Evolutionary conservation across 2,888 invertebrate species (phyloP).

Genomic region (Atethmia centrago): DNA sequence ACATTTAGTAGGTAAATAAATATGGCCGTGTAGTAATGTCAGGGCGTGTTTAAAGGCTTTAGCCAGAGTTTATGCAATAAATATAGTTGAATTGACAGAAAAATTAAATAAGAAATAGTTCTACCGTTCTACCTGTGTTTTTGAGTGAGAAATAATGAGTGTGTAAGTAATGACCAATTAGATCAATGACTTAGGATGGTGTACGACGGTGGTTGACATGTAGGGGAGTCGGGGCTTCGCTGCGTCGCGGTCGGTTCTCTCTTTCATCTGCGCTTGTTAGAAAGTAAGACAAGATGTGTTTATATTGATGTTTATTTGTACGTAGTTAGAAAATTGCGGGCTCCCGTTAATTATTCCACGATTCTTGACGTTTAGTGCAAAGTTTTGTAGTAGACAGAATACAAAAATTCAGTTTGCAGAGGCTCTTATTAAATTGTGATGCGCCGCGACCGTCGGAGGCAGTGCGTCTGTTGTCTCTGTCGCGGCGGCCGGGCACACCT

Average conservation of each 20-base stretch:
- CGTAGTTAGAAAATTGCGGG: slow-evolving; percentile 64
- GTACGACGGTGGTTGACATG: slow-evolving; percentile 79
- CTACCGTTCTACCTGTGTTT: slow-evolving; percentile 46
- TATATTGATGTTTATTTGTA: slow-evolving; percentile 75
- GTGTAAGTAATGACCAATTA: slow-evolving; percentile 76
- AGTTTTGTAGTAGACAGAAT: slow-evolving; percentile 53
- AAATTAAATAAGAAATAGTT: slow-evolving; percentile 20
- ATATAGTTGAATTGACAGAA: slow-evolving; percentile 39
- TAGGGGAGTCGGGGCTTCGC: slow-evolving; percentile 77
- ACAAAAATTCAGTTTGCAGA: slow-evolving; percentile 78
- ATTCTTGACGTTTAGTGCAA: slow-evolving; percentile 54
- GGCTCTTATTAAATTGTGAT: slow-evolving; percentile 78
- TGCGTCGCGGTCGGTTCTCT: slow-evolving; percentile 80
- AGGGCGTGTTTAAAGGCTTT: slow-evolving; percentile 70
- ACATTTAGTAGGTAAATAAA: slow-evolving; percentile 85
- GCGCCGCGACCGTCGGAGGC: slow-evolving; percentile 77
- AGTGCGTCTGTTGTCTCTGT: slow-evolving; percentile 83
- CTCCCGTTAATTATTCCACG: slow-evolving; percentile 66
- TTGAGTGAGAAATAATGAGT: slow-evolving; percentile 56
- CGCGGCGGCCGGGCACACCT: slow-evolving; percentile 88
- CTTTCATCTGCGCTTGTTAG: slow-evolving; percentile 77
- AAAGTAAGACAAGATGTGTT: slow-evolving; percentile 79
- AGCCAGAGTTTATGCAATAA: slow-evolving; percentile 24
- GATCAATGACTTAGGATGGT: slow-evolving; percentile 84
- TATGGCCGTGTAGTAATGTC: slow-evolving; percentile 80